Evolutionary conservation across 1,140 invertebrate species (phyloP).

Genomic region (Aleiodes sp.): DNA sequence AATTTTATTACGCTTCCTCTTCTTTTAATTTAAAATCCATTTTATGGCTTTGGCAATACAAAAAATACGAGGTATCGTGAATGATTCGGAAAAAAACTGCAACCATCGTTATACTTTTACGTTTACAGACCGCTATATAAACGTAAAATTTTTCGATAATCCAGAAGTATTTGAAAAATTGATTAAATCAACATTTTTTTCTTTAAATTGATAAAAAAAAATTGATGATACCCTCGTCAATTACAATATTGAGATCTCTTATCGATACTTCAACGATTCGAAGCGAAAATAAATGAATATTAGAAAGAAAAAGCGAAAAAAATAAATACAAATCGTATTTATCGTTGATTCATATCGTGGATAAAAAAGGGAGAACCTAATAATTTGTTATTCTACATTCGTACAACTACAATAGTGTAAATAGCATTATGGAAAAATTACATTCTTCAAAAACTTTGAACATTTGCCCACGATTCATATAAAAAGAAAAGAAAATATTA

Average conservation of each 20-base stretch:
- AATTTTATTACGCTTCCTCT: too few relatives aligned
- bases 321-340: background rate
- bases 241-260: constrained; percentile 34
- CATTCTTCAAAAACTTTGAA: background rate
- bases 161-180: constrained; percentile 1
- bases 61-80: background rate
- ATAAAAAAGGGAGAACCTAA: background rate
- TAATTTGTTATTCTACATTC: constrained; percentile 2
- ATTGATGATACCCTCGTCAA: background rate
- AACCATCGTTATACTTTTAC: constrained; percentile 45
- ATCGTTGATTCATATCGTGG: background rate
- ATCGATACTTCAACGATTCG: constrained; percentile 25
- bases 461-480: background rate
- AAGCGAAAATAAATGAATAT: background rate
- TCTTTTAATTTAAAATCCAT: constrained; percentile 23
- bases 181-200: too few relatives aligned
- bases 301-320: background rate
- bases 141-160: constrained; percentile 48
- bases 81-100: too few relatives aligned
- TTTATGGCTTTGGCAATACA: constrained; percentile 25
- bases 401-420: background rate
- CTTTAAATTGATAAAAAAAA: background rate
- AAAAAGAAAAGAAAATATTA: background rate
- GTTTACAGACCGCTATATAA: constrained; percentile 57
- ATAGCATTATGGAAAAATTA: constrained; percentile 2